phyloP scores from a whole-genome alignment of 2,113 vertebrate species.

The Sylvietta virens region DNA sequence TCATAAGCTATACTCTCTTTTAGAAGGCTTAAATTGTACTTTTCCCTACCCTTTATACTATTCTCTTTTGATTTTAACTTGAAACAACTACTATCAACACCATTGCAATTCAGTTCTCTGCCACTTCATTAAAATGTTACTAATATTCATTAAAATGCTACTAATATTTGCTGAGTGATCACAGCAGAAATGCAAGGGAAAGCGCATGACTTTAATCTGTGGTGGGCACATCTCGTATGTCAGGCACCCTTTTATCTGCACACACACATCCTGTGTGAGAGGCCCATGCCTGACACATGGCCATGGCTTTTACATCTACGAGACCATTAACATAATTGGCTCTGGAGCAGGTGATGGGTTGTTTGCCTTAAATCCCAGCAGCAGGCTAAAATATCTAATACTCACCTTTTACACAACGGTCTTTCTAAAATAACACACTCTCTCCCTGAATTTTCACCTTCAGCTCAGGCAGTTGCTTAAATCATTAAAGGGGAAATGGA shows the following conservation, averaged over 20 bases:
- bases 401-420: slow-evolving; percentile 3
- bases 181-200: neutral
- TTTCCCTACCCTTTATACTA: neutral
- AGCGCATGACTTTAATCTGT: neutral
- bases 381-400: slow-evolving; percentile 43
- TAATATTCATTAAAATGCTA: neutral
- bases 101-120: neutral
- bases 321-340: slow-evolving; percentile 70
- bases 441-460: neutral
- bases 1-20: neutral
- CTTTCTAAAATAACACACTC: neutral
- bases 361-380: slow-evolving; percentile 64
- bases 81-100: neutral
- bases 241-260: neutral
- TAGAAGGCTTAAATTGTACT: neutral
- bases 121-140: neutral
- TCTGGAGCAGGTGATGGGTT: slow-evolving; percentile 45
- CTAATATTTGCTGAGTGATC: slow-evolving; percentile 21
- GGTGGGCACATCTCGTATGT: neutral
- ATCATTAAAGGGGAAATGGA: neutral
- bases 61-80: neutral
- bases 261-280: neutral
- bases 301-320: slow-evolving; percentile 40
- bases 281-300: neutral
- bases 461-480: neutral